Conservation (phyloP, 37 sponge, comb jelly and placozoan genomes). For the Diacarnus erythraeanus region DNA sequence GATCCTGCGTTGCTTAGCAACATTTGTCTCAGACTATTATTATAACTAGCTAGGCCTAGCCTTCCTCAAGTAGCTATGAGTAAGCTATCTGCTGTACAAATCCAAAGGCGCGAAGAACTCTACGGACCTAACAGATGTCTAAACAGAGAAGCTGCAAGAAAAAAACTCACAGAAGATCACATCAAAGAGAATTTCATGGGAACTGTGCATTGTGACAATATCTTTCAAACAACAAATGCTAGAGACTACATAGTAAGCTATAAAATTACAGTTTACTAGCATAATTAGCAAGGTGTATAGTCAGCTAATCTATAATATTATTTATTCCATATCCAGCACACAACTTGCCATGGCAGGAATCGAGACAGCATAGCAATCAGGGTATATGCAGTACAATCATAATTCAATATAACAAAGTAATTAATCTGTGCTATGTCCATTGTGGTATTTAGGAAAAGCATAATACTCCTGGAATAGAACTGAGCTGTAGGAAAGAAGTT, state of each 20-base stretch:
- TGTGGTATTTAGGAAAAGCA: constrained; percentile 17
- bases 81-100: not conserved
- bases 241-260: constrained; percentile 24
- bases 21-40: not conserved
- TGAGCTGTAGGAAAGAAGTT: not conserved
- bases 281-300: too few species aligned
- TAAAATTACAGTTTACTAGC: too few species aligned
- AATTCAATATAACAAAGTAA: too few species aligned
- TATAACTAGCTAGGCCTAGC: not conserved
- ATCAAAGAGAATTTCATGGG: constrained; percentile 18
- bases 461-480: not conserved
- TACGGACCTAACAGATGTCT: constrained; percentile 18
- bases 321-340: too few species aligned
- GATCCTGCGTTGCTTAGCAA: constrained; percentile 3
- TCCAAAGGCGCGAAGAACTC: constrained; percentile 9
- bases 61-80: not conserved
- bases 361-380: too few species aligned
- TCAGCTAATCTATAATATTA: too few species aligned
- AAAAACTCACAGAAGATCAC: constrained; percentile 33
- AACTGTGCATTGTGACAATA: not conserved
- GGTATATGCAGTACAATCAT: too few species aligned
- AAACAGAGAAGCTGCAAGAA: constrained; percentile 9
- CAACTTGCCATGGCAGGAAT: too few species aligned
- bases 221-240: constrained; percentile 20
- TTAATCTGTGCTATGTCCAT: too few species aligned